A percentile compares a stretch with the other conserved stretches of the same genome.
Evolutionary conservation across 2,113 vertebrate genomes (phyloP).

Genomic region (Mormyrus iriodes): DNA sequence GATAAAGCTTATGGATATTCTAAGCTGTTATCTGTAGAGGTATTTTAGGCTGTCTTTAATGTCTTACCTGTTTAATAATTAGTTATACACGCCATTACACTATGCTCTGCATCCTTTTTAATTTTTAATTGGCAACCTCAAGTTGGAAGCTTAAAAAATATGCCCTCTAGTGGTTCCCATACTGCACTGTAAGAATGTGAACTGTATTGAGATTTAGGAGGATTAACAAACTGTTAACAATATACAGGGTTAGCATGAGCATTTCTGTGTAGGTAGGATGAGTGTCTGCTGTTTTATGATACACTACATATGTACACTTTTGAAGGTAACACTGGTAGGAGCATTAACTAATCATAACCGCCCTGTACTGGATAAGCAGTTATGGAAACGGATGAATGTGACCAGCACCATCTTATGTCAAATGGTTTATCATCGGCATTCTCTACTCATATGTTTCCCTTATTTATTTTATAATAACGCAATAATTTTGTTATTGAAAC

Average conservation of each 20-base stretch:
- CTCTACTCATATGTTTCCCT: background rate
- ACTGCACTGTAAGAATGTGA: background rate
- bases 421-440: background rate
- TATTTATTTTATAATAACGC: background rate
- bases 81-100: background rate
- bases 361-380: background rate
- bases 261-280: background rate
- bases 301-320: background rate
- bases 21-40: background rate
- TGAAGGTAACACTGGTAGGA: background rate
- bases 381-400: background rate
- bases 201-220: background rate
- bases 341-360: background rate
- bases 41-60: background rate
- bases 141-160: constrained; percentile 4
- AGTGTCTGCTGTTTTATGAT: background rate
- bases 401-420: background rate
- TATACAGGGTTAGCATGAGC: background rate
- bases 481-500: background rate
- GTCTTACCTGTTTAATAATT: background rate
- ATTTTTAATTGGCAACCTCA: background rate
- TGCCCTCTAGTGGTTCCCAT: background rate
- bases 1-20: background rate
- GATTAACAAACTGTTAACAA: background rate
- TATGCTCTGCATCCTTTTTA: background rate